Evolutionary conservation across 2,888 invertebrate species (phyloP), one percentile per base, ranked within the genome.

Genomic region (Tromatobia lineatoria): DNA sequence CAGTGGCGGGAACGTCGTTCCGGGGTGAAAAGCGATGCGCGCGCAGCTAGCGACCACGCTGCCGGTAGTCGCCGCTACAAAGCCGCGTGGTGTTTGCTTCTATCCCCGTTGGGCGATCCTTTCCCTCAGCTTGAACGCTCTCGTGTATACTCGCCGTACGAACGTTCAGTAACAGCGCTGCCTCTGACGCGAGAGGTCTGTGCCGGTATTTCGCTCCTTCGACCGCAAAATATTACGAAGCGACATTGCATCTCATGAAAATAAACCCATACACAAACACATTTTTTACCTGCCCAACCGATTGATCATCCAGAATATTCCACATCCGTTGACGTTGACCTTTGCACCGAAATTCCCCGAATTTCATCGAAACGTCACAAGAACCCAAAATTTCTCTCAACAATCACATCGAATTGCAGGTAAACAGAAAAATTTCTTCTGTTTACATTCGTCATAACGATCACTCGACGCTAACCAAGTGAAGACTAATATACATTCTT

Each of bases 1-100:
- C 23, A 66, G 54, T 34, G 71, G 76, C 67, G 74, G 78, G 78
- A 84, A 77, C 20, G 34, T 64, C 29, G 80, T 20, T 42, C 38
- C 66, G 70, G 80, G 86, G 82, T 47, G 70, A 66, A 80, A n/a
- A 85, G 85, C 73, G 29, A 0, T 91, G 92, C 92, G 92, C 91
- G 91, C 92, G 92, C 92, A 91, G n/a, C 82, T 11, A 1, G 61
- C 54, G 73, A 89, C 89, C 92, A 92, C 91, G 92, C 91, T 91
- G 91, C 88, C 88, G 88, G 23, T 45, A 42, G 23, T 66, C 57
- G 42, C 15, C n/a, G 64, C 10, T 59, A 64, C 64, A 20, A 64
- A 18, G 38, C 69, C 80, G 75, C 80, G 69, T 75, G 74, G 67
- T 54, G 38, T 42, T 42, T 0, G 25, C 23, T 10, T 18, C 25